These are phyloP conservation scores for Phasianus colchicus DNA, from an alignment of 2,113 vertebrate species.

Conservation along the genomic window DNA sequence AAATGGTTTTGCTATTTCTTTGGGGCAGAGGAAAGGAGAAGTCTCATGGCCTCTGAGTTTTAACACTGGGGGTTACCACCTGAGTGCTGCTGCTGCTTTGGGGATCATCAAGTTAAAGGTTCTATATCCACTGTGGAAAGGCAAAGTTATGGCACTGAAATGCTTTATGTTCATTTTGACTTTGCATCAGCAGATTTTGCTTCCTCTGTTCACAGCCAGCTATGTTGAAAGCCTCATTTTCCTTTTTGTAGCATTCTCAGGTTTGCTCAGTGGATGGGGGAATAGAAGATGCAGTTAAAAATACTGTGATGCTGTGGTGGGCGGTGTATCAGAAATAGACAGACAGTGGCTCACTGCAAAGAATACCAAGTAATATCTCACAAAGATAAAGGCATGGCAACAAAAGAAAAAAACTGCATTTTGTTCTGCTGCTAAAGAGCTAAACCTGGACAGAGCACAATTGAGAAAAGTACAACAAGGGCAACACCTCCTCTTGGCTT, in stretches of 20 bases:
- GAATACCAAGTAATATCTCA: constrained; percentile 53
- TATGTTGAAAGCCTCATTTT: constrained; percentile 9
- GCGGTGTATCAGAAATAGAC: constrained; percentile 67
- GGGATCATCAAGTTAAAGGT: background rate
- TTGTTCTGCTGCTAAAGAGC: constrained; percentile 6
- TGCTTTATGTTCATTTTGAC: background rate
- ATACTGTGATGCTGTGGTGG: constrained; percentile 50
- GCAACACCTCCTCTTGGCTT: background rate
- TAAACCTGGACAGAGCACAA: background rate
- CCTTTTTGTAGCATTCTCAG: background rate
- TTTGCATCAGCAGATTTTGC: background rate
- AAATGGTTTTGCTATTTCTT: background rate
- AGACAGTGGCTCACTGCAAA: constrained; percentile 45
- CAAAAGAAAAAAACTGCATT: constrained; percentile 15
- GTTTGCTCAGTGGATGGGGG: background rate
- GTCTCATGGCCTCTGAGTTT: background rate
- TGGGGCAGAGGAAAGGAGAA: background rate
- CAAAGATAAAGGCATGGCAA: constrained; percentile 45
- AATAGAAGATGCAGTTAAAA: constrained; percentile 62
- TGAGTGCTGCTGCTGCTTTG: background rate
- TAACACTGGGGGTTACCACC: background rate
- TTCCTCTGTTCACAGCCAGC: constrained; percentile 9
- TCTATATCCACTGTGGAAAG: background rate
- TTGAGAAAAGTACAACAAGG: background rate
- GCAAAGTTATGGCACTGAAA: background rate